Base-by-base conservation (phyloP, 2,797 vertebrate genomes). In the Mus minutoides region DNA sequence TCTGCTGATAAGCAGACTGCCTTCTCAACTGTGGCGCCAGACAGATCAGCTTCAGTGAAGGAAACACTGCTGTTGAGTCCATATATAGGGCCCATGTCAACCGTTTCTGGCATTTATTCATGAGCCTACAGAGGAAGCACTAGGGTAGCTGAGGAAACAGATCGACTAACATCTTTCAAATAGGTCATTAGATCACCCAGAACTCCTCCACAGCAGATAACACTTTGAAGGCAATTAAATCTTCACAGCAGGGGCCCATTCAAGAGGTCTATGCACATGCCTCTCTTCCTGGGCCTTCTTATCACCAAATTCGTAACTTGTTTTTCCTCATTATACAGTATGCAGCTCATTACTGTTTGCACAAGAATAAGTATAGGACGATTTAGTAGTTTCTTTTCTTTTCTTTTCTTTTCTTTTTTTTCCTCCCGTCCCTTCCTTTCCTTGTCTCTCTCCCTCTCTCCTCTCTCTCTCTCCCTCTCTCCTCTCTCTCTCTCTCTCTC, bases 301-400 rank as follows among this genome's bases (percentile, higher is more conserved):
- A 67, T 56, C 67, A 62, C 62, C n/a, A 89, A 91, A 91, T 90
- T 87, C 73, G n/a, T 90, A 76, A 54, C 40, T 84, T 93, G 29
- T 87, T 88, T 93, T 94, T 84, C 29, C 58, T 77, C 52, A 54
- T 37, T 76, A 67, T 95, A 92, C 60, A 58, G 58, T 69, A 79
- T 37, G 43, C 69, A 96, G 64, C 71, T 93, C 11, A 14, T 85
- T 94, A 73, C 46, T 21, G 54, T 92, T 78, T 95, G 60, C 16
- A 75, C n/a, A 83, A 49, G 43, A 88, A 29, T 95, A 46, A 88
- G 17, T 69, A 43, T 43, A 46, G 14, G 73, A 79, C 46, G 60
- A 22, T 92, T 43, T 69, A 58, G 17, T 75, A 40, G 83, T 46
- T 43, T 60, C 9, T 10, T 91, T 94, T 96, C 21, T 94, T 37